These are phyloP conservation scores for Leptothorax acervorum DNA, from an alignment of 2,888 invertebrate genomes.

Conservation along the genomic window DNA sequence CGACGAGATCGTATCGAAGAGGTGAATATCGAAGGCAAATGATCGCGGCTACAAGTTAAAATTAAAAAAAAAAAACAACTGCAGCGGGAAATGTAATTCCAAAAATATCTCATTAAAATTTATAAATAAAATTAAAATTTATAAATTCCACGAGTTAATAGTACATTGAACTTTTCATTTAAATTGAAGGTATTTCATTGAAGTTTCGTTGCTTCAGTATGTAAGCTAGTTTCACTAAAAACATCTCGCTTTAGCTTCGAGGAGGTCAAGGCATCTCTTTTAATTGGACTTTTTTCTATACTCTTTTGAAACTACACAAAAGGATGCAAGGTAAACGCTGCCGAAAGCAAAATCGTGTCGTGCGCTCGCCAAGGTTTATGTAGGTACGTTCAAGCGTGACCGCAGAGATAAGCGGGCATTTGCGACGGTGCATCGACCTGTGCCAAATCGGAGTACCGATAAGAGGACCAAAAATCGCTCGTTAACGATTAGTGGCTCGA, in stretches of 20 bases:
- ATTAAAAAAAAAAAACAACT: background rate
- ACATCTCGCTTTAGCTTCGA: background rate
- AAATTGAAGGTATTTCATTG: background rate
- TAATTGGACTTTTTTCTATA: conserved; percentile 5
- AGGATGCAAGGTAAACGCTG: conserved; percentile 17
- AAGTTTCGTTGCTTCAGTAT: background rate
- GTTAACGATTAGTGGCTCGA: conserved; percentile 37
- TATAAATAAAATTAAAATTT: background rate
- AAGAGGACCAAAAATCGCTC: conserved; percentile 45
- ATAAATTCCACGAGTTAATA: conserved; percentile 1
- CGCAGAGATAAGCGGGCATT: conserved; percentile 51
- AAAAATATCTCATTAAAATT: background rate
- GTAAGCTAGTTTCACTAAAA: background rate
- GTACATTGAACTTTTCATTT: background rate
- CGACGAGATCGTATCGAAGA: conserved; percentile 31
- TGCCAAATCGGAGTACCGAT: conserved; percentile 47
- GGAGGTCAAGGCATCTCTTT: background rate
- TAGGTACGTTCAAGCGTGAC: conserved; percentile 47
- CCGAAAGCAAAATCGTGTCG: conserved; percentile 47
- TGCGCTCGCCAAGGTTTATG: conserved; percentile 16
- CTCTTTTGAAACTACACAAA: conserved; percentile 24
- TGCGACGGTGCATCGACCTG: conserved; percentile 55
- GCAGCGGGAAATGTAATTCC: background rate
- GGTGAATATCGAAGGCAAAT: conserved; percentile 26
- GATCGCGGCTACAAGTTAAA: conserved; percentile 3